phyloP scores from a whole-genome alignment of 1,140 invertebrate genomes.

The Onthophagus taurus region DNA sequence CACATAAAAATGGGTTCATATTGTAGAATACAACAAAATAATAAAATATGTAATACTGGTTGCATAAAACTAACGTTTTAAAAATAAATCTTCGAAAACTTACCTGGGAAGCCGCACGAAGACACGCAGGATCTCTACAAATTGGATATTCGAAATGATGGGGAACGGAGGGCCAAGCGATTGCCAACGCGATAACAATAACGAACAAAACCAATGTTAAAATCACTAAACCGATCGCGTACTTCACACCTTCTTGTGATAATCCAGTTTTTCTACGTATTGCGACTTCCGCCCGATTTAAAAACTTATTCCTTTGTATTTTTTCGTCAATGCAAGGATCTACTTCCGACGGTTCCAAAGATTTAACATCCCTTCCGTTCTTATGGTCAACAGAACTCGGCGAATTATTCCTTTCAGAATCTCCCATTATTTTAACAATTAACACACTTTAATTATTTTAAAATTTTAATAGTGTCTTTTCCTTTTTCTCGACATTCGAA shows the following conservation, averaged over 20 bases:
- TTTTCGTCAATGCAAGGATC: constrained; percentile 16
- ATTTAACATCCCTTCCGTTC: constrained; percentile 16
- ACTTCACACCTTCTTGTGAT: constrained; percentile 21
- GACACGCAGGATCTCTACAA: constrained; percentile 24
- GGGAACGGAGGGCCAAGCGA: constrained; percentile 27
- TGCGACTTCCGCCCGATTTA: constrained; percentile 9
- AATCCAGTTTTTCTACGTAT: constrained; percentile 26
- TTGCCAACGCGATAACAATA: constrained; percentile 27
- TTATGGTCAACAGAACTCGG: not conserved
- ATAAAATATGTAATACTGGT: not conserved
- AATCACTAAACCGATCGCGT: constrained; percentile 21
- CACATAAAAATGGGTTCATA: not conserved
- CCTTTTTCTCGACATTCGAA: too few species aligned
- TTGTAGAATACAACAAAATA: too few species aligned
- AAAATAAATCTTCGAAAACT: too few species aligned
- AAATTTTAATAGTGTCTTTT: too few species aligned
- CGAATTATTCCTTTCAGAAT: constrained; percentile 1
- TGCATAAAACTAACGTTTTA: constrained; percentile 6
- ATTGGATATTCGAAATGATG: constrained; percentile 20
- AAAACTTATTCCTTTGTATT: not conserved
- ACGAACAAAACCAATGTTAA: constrained; percentile 26
- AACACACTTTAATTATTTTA: too few species aligned
- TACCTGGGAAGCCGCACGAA: constrained; percentile 28
- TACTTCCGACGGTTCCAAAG: not conserved
- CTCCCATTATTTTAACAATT: not conserved